Conservation (phyloP, 2,797 vertebrate genomes). For the Buceros bicornis region DNA sequence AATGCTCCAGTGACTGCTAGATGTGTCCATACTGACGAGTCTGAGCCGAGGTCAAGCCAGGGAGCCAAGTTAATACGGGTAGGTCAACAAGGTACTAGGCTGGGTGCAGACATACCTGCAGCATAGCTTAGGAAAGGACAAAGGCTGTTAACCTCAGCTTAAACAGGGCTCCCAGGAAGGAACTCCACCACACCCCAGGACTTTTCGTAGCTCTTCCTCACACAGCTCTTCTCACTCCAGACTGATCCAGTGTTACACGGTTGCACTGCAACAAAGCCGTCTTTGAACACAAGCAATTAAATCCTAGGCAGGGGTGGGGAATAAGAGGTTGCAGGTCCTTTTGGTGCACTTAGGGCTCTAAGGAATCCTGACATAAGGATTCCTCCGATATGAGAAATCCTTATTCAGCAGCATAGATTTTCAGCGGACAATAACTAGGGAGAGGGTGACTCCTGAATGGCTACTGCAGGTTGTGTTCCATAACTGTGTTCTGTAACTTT, state of each 20-base stretch:
- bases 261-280: neutral
- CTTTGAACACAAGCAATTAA: neutral
- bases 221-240: neutral
- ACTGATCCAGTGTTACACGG: neutral
- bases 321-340: neutral
- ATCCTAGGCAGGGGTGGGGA: neutral
- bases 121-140: neutral
- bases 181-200: neutral
- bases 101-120: neutral
- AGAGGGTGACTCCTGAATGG: neutral
- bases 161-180: neutral
- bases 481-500: neutral
- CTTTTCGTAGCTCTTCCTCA: neutral
- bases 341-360: neutral
- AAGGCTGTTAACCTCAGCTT: neutral
- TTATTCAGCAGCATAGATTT: neutral
- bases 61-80: neutral
- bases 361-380: neutral
- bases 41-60: neutral
- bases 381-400: neutral
- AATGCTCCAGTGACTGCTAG: neutral
- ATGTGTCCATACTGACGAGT: accelerated
- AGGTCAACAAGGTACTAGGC: neutral
- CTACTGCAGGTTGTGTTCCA: neutral
- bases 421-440: neutral